A percentile compares a stretch with the other conserved stretches of the same genome.
Evolutionary conservation across 2,113 vertebrate genomes (phyloP).

Genomic region (Fregata magnificens): DNA sequence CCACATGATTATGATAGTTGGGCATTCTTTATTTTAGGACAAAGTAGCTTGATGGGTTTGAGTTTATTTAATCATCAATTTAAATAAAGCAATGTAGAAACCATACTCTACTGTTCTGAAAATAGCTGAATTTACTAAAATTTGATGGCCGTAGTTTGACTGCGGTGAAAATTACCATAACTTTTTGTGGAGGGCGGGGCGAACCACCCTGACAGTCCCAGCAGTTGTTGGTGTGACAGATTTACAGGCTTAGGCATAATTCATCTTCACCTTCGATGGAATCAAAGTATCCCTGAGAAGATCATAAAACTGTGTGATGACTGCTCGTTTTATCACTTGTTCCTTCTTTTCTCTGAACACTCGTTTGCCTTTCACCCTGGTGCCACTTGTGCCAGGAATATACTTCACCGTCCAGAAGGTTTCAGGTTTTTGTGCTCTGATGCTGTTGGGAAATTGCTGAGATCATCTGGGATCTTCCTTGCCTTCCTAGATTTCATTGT

Average conservation of each 20-base stretch:
- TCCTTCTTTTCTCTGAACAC: neutral
- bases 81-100: neutral
- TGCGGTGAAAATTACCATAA: neutral
- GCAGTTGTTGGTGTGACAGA: neutral
- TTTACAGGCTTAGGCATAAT: neutral
- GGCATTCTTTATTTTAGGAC: neutral
- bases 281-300: neutral
- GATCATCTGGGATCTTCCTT: neutral
- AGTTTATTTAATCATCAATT: neutral
- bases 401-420: neutral
- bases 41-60: neutral
- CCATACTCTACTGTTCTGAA: neutral
- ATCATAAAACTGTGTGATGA: neutral
- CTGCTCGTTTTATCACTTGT: neutral
- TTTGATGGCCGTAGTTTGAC: neutral
- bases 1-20: neutral
- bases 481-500: neutral
- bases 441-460: neutral
- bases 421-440: neutral
- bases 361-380: neutral
- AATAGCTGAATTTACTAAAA: neutral
- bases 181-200: neutral
- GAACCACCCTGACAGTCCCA: neutral
- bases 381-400: neutral
- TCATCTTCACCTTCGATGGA: neutral